Conservation (phyloP, 2,113 vertebrate genomes). For the Trochalopteron elliotii region DNA sequence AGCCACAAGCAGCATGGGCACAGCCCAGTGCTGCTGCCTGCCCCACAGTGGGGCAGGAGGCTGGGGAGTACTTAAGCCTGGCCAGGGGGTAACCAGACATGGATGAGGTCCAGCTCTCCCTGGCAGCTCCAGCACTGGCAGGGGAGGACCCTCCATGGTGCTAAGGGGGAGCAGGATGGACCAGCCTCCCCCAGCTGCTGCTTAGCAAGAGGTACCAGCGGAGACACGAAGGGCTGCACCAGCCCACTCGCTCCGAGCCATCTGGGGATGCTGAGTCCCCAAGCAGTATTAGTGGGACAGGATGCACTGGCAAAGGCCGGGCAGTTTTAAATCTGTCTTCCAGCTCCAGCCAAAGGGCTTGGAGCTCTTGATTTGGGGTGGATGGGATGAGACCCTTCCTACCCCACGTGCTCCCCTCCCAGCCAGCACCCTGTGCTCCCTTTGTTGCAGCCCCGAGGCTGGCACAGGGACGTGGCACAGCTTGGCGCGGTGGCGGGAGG, state of each 20-base stretch:
- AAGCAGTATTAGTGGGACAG: conserved; percentile 45
- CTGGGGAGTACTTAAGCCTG: neutral
- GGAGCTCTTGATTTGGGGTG: neutral
- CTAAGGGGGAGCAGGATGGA: conserved; percentile 26
- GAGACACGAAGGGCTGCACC: conserved; percentile 2
- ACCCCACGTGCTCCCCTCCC: neutral
- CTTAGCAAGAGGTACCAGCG: neutral
- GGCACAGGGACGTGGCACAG: neutral
- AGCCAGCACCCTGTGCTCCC: neutral
- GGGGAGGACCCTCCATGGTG: neutral
- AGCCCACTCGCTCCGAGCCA: neutral
- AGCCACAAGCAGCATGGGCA: neutral
- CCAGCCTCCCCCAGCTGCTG: neutral
- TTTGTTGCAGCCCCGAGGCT: neutral
- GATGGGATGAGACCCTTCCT: neutral
- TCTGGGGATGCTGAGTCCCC: neutral
- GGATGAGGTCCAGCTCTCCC: neutral
- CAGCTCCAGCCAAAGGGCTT: conserved; percentile 1
- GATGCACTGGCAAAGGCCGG: neutral
- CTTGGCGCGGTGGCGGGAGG: neutral
- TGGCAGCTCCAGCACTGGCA: neutral
- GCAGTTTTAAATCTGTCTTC: conserved; percentile 32
- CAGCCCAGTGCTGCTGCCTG: neutral
- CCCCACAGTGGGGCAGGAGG: neutral
- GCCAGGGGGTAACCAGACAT: neutral